Evolutionary conservation across 2,797 vertebrate species (phyloP).

Genomic region (Forpus xanthops): DNA sequence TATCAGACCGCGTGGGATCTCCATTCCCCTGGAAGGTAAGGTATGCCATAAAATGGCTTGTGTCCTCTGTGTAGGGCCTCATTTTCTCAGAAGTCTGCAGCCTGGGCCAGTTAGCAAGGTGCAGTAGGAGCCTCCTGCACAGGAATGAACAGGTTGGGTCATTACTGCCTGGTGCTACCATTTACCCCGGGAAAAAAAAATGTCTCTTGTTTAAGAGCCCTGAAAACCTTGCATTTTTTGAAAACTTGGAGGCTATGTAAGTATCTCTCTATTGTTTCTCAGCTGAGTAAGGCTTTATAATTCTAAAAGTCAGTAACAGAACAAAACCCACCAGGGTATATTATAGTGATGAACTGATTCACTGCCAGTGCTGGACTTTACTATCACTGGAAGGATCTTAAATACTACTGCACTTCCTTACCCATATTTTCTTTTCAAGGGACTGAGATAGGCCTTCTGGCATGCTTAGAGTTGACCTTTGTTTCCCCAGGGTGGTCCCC

Average conservation of each 20-base stretch:
- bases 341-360: neutral
- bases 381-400: neutral
- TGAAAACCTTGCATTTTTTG: neutral
- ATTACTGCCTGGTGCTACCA: neutral
- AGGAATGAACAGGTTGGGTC: neutral
- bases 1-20: neutral
- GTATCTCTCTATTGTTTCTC: neutral
- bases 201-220: neutral
- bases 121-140: neutral
- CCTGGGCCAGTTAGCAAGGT: neutral
- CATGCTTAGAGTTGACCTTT: neutral
- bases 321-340: neutral
- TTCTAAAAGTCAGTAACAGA: neutral
- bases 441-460: neutral
- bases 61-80: neutral
- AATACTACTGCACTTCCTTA: neutral
- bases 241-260: neutral
- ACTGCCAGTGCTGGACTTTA: neutral
- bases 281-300: neutral
- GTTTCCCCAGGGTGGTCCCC: neutral
- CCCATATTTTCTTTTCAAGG: neutral
- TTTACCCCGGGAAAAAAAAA: neutral
- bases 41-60: neutral
- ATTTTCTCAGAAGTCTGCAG: neutral
- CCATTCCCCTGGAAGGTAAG: neutral